A percentile compares a stretch with the other conserved stretches of the same genome.
These are phyloP conservation scores for Zosterops lateralis DNA, from an alignment of 2,113 vertebrate species.

Conservation along the genomic window DNA sequence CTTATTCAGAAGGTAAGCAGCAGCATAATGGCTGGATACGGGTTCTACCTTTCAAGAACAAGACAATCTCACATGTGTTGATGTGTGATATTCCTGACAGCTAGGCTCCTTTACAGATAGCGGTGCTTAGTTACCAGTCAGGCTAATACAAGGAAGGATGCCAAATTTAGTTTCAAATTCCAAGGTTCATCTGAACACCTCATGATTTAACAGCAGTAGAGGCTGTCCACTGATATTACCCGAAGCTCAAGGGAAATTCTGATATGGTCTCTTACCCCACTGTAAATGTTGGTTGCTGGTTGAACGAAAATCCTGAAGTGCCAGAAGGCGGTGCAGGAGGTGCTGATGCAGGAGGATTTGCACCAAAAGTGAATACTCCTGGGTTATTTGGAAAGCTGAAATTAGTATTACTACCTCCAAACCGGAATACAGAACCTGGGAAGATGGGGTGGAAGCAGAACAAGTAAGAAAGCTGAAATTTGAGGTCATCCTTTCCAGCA, in stretches of 20 bases:
- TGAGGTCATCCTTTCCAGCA: background rate
- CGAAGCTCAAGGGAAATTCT: background rate
- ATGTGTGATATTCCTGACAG: background rate
- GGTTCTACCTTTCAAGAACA: background rate
- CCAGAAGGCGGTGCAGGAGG: slow-evolving; percentile 73
- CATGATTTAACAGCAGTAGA: background rate
- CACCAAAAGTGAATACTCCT: slow-evolving; percentile 87
- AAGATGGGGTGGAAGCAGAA: background rate
- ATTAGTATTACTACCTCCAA: slow-evolving; percentile 81
- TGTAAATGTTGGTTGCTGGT: slow-evolving; percentile 77
- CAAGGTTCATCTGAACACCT: background rate
- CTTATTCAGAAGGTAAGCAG: background rate
- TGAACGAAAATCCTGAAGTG: slow-evolving; percentile 80
- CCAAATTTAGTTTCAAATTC: background rate
- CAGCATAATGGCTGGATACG: background rate
- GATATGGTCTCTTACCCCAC: slow-evolving; percentile 79
- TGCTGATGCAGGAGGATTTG: slow-evolving; percentile 63
- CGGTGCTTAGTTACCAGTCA: background rate
- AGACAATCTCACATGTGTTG: background rate
- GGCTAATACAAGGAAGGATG: background rate
- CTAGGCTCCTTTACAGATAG: background rate
- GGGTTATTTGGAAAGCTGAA: slow-evolving; percentile 75
- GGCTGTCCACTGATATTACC: background rate
- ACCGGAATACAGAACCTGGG: slow-evolving; percentile 84
- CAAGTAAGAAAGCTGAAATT: background rate